phyloP scores from a whole-genome alignment of 2,797 vertebrate species.

The Phrynocephalus guinanensis region DNA sequence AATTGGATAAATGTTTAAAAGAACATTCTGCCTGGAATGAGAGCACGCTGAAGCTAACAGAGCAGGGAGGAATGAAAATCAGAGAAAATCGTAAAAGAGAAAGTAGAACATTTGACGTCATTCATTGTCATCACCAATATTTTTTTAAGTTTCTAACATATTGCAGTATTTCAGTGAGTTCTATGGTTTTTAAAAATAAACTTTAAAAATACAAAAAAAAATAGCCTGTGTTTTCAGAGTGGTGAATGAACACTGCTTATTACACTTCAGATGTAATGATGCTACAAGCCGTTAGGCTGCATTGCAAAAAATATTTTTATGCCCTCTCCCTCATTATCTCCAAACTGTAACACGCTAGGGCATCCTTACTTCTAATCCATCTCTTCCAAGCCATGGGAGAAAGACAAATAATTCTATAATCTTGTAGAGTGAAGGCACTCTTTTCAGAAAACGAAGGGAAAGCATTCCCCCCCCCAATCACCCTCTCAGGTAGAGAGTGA shows the following conservation, averaged over 20 bases:
- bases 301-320: not conserved
- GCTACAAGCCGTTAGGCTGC: not conserved
- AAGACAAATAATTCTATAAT: conserved; percentile 1
- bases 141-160: not conserved
- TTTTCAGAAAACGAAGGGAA: conserved; percentile 38
- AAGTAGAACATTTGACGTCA: fast-evolving
- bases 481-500: not conserved
- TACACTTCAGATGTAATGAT: not conserved
- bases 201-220: not conserved
- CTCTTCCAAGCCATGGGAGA: not conserved
- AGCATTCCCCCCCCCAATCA: conserved; percentile 14
- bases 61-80: not conserved
- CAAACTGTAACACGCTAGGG: not conserved
- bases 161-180: not conserved
- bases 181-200: not conserved
- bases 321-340: not conserved
- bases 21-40: conserved; percentile 34
- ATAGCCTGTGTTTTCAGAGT: not conserved
- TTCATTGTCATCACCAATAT: not conserved
- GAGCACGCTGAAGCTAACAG: not conserved
- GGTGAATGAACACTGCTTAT: not conserved
- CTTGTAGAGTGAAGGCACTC: conserved; percentile 43
- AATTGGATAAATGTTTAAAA: conserved; percentile 31
- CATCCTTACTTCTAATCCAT: not conserved
- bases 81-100: conserved; percentile 30